Base-by-base conservation (phyloP, 2,797 vertebrate species). In the Ataeniobius toweri region DNA sequence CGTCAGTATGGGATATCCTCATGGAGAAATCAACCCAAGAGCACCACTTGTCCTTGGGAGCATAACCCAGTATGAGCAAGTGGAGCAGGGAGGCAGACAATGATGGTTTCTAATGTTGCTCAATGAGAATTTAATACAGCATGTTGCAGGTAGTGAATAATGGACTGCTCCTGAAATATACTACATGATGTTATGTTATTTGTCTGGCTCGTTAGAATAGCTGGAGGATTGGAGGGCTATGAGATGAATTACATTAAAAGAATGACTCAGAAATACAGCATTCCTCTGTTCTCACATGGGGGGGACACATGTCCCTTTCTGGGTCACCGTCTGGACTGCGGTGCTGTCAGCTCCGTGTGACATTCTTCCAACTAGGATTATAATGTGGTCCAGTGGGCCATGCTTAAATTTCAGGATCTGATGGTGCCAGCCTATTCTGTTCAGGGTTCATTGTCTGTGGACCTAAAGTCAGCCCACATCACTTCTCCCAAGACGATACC, bases 31-130 rank as follows among this genome's bases (percentile, higher is more conserved):
- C 79, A 59, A 82, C 85, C 81, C 79, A 76, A 88, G 90, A 92
- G 89, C 91, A 90, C 89, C 83, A 84, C 80, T 84, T 72, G 79
- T 89, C 91, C 91, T 92, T 91, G 87, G 76, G 75, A 82, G 80
- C 82, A 85, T 75, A 84, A 83, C 78, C 73, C 71, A 77, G 77
- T 13, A 48, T 20, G 53, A 84, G 78, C 41, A 69, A 84, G n/a
- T 31, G 78, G 79, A 88, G 78, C 24, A 78, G 41, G 74, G 70
- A 83, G 46, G 68, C 74, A 44, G 68, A 75, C 76, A 44, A 70
- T 36, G 72, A 79, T 51, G 59, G 63, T 77, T 81, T 69, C 73
- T 59, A 77, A 80, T 80, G 63, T 48, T 59, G 67, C 80, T 73
- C 68, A 82, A 78, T 79, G 83, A 77, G 81, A 77, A 92, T 89